Conservation (phyloP, 1,140 invertebrate species). For the Musca vetustissima region DNA sequence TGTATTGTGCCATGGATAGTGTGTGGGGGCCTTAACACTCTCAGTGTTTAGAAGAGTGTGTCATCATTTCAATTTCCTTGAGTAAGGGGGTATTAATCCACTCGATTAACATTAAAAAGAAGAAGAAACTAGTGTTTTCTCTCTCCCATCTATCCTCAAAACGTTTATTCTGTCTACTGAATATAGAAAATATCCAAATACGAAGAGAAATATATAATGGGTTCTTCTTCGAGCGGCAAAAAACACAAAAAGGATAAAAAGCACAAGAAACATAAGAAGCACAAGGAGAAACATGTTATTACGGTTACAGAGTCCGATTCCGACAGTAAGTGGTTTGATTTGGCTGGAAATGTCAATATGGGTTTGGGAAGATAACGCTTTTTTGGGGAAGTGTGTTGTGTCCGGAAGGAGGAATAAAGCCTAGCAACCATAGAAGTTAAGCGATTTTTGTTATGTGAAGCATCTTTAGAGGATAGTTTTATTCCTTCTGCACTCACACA, state of each 20-base stretch:
- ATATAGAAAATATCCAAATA: background rate
- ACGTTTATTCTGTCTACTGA: background rate
- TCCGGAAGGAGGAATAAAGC: background rate
- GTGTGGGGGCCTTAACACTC: too few species aligned
- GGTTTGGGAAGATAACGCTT: background rate
- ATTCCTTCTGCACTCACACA: constrained; percentile 14
- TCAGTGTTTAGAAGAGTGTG: too few species aligned
- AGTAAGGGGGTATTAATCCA: too few species aligned
- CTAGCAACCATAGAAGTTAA: background rate
- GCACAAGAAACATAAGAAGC: constrained; percentile 32
- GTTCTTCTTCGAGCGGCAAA: constrained; percentile 49
- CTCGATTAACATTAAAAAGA: too few species aligned
- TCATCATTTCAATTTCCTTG: too few species aligned
- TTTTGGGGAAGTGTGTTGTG: background rate
- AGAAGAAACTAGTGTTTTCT: too few species aligned
- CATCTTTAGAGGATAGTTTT: background rate
- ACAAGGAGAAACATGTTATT: constrained; percentile 33
- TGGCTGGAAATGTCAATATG: background rate
- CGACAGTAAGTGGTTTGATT: constrained; percentile 30
- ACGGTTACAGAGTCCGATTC: constrained; percentile 48
- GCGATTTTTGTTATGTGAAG: background rate
- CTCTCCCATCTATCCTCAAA: background rate
- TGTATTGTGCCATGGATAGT: too few species aligned
- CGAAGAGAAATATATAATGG: constrained; percentile 35
- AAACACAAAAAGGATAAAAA: constrained; percentile 57